Evolutionary conservation across 2,113 vertebrate genomes (phyloP), one percentile per base, ranked within the genome.

Genomic region (Heptranchias perlo): DNA sequence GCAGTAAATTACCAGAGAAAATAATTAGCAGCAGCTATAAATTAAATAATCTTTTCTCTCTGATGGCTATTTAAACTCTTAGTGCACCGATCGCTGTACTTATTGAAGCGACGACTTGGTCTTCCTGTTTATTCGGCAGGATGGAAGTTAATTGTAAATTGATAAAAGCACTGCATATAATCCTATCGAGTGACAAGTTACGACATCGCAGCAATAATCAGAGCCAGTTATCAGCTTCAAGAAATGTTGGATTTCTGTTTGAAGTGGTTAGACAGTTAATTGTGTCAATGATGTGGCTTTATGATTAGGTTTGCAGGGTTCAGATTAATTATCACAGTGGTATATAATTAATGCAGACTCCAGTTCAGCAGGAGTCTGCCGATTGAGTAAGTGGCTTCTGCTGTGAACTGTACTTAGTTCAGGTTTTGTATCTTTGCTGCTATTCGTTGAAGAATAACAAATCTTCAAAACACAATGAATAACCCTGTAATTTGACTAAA

Each of bases 301-400:
- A 94, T 94, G 92, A 94, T 94, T 65, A 65, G 92, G 62, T 67
- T 94, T 64, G 92, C 92, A 44, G 62, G 92, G 61, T 94, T 94
- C 61, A 94, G 39, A 65, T 94, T 65, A 64, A 94, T 94, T 65
- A 94, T 94, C 62, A 65, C 61, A 94, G 92, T n/a, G 39, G 61
- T 14, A 65, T n/a, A 39, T 65, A 94, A 94, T 94, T 94, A 94
- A 94, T 95, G 64, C 94, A 49, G 94, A 69, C 21, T 95, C 39
- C 28, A 52, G 39, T 69, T 5, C 11, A 52, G 44, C 44, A 69
- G 39, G 64, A 67, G 44, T 95, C 94, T 95, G 64, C 65, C 23
- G 62, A 69, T 13, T 95, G 94, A 95, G 35, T 95, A 65, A 95
- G 11, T 95, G 94, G 89, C 39, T 95, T 95, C 64, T 11, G 25